phyloP scores from a whole-genome alignment of 2,888 invertebrate genomes.

The Caenorhabditis virilis region DNA sequence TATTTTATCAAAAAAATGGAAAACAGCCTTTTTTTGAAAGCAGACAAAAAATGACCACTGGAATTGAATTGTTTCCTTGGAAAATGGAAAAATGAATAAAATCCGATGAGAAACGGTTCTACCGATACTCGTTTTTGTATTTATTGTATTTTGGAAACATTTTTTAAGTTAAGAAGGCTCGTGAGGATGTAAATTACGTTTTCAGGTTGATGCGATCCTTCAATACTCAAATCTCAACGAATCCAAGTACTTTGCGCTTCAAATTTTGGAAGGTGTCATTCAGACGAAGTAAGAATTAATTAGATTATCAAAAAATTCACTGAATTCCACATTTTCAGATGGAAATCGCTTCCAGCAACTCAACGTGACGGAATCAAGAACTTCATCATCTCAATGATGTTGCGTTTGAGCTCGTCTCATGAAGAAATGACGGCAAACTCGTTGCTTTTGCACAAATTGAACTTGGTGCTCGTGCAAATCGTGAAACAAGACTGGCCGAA shows the following conservation, averaged over 20 bases:
- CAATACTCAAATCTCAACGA: conserved; percentile 94
- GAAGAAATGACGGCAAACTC: conserved; percentile 87
- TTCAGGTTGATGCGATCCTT: conserved; percentile 88
- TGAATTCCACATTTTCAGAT: too few species aligned
- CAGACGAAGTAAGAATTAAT: too few species aligned
- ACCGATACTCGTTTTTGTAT: too few species aligned
- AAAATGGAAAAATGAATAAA: too few species aligned
- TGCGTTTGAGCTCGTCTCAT: conserved; percentile 93
- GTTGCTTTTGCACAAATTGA: conserved; percentile 94
- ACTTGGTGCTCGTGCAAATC: conserved; percentile 97
- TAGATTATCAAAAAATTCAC: too few species aligned
- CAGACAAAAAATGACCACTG: too few species aligned
- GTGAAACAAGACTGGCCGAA: conserved; percentile 99
- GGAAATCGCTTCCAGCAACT: conserved; percentile 96
- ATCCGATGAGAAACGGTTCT: too few species aligned
- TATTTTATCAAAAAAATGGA: too few species aligned
- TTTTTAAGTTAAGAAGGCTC: too few species aligned
- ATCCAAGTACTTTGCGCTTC: conserved; percentile 98
- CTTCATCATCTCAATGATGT: conserved; percentile 96
- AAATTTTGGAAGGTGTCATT: conserved; percentile 97
- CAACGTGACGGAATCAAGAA: conserved; percentile 99
- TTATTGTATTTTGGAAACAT: too few species aligned
- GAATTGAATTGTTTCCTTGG: too few species aligned
- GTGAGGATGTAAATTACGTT: not conserved
- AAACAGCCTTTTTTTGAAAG: too few species aligned